These are phyloP conservation scores for Cheumatopsyche charites DNA, from an alignment of 1,140 invertebrate species.

Conservation along the genomic window DNA sequence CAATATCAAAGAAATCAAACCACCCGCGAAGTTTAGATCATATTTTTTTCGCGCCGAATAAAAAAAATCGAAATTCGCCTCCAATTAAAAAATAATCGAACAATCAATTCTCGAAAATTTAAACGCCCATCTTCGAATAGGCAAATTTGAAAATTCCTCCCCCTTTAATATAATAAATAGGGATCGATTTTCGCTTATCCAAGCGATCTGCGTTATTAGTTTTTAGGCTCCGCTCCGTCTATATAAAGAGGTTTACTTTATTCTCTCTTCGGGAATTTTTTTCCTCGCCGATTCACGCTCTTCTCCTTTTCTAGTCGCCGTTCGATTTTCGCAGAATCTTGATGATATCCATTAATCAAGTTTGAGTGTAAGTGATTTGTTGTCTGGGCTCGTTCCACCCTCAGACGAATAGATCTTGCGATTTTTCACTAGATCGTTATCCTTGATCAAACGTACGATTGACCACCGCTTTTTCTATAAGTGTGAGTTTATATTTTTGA, in stretches of 20 bases:
- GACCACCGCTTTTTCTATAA: too few relatives aligned
- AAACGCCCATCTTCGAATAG: too few relatives aligned
- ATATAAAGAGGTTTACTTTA: constrained; percentile 17
- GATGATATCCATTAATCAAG: constrained; percentile 28
- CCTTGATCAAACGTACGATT: background rate
- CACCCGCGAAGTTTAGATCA: too few relatives aligned
- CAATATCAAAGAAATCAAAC: too few relatives aligned
- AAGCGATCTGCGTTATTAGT: constrained; percentile 1
- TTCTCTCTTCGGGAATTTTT: constrained; percentile 11
- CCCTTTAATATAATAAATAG: too few relatives aligned
- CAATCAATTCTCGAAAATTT: too few relatives aligned
- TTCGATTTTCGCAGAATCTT: constrained; percentile 25
- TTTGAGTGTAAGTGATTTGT: constrained; percentile 28
- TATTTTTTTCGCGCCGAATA: too few relatives aligned
- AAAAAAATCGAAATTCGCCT: too few relatives aligned
- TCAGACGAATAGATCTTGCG: background rate
- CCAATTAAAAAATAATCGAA: too few relatives aligned
- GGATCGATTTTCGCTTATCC: too few relatives aligned
- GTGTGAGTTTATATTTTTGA: too few relatives aligned
- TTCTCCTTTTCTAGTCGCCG: background rate
- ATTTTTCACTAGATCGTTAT: constrained; percentile 26
- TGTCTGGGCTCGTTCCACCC: constrained; percentile 15
- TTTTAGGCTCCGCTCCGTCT: background rate
- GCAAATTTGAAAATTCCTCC: too few relatives aligned
- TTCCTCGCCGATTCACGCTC: background rate